Conservation (phyloP, 2,113 vertebrate species). For the Ictidomys tridecemlineatus region DNA sequence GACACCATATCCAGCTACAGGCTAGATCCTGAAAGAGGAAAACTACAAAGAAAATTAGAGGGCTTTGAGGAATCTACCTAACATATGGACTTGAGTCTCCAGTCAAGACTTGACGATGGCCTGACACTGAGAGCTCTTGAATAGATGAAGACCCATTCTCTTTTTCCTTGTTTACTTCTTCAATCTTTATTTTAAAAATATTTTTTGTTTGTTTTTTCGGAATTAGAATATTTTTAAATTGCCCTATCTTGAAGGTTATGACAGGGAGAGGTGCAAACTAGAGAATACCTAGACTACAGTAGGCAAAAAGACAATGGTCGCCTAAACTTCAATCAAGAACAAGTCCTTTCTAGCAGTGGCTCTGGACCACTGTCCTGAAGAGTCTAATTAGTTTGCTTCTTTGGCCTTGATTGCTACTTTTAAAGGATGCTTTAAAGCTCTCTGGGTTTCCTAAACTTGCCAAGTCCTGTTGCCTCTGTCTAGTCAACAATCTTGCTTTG, state of each 20-base stretch:
- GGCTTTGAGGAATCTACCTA: background rate
- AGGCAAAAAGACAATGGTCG: background rate
- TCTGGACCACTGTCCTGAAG: background rate
- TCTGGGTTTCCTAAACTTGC: slow-evolving; percentile 26
- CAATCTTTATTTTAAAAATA: background rate
- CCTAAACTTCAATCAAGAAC: background rate
- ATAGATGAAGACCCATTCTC: background rate
- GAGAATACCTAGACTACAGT: background rate
- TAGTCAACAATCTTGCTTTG: slow-evolving; percentile 43
- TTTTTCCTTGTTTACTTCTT: background rate
- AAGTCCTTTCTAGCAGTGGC: slow-evolving; percentile 58
- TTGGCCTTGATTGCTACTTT: slow-evolving; percentile 74
- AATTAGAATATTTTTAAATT: background rate
- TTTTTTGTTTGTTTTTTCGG: background rate
- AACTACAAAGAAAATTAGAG: background rate
- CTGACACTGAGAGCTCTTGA: background rate
- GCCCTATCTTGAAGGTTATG: background rate
- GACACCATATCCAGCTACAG: background rate
- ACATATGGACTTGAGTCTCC: background rate
- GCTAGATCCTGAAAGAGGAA: background rate
- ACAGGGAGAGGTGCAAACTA: background rate
- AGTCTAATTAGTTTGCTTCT: slow-evolving; percentile 68
- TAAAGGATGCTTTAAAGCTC: background rate
- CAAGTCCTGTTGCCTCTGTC: background rate
- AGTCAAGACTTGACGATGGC: background rate